A percentile compares a stretch with the other conserved stretches of the same genome.
Conservation (phyloP, 2,113 vertebrate genomes). For the Tamias sibiricus region DNA sequence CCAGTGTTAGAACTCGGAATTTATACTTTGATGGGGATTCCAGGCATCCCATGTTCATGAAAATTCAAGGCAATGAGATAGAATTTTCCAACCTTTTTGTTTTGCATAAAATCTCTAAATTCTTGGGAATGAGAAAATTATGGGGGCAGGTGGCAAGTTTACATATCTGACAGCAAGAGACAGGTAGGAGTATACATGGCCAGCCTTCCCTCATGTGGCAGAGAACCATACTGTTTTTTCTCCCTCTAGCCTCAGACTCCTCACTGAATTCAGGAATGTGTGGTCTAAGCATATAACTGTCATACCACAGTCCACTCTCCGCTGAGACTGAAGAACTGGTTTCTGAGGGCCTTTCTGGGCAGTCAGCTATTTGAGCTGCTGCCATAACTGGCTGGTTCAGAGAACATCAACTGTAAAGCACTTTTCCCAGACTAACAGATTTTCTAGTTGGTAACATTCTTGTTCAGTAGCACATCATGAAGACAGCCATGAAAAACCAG, state of each 20-base stretch:
- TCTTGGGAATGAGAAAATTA: background rate
- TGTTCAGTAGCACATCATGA: background rate
- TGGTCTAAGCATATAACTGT: background rate
- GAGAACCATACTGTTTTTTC: background rate
- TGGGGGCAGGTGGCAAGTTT: background rate
- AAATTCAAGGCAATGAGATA: background rate
- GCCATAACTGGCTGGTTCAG: background rate
- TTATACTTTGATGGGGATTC: background rate
- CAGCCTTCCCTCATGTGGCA: background rate
- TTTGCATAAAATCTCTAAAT: background rate
- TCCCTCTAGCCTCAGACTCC: background rate
- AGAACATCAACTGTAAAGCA: background rate
- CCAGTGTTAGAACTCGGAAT: background rate
- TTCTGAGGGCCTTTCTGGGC: background rate
- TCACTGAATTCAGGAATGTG: background rate
- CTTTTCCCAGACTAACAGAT: background rate
- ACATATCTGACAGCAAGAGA: background rate
- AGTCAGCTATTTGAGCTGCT: background rate
- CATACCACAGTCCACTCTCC: background rate
- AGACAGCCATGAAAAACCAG: background rate
- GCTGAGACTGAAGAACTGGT: background rate
- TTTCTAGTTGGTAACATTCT: background rate
- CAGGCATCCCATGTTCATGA: background rate
- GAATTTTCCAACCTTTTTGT: background rate
- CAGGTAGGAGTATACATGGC: background rate